Percentiles rank a stretch among this genome's conserved stretches.
These are phyloP conservation scores for Ormyrus nitidulus DNA, from an alignment of 2,888 invertebrate species.

Conservation along the genomic window DNA sequence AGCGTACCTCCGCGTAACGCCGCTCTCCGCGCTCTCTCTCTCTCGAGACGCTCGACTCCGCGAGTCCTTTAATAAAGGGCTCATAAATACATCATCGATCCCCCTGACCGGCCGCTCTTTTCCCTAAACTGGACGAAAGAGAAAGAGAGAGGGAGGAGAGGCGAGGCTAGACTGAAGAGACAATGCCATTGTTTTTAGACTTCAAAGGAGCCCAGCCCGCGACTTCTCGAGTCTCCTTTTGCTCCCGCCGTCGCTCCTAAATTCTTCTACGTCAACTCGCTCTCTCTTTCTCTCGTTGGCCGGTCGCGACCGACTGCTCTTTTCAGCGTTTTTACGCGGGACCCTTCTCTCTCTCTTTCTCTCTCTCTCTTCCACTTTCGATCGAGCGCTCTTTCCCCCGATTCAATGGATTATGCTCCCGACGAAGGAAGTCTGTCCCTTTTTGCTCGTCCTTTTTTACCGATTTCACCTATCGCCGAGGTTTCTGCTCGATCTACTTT, in stretches of 20 bases:
- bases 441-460: not conserved
- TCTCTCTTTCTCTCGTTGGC: not conserved
- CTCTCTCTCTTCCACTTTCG: not conserved
- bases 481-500: conserved; percentile 8
- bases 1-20: not conserved
- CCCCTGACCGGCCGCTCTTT: conserved; percentile 31
- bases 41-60: not conserved
- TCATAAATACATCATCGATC: conserved; percentile 55
- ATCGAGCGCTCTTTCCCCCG: not conserved
- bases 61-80: conserved; percentile 49
- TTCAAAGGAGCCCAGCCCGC: conserved; percentile 73
- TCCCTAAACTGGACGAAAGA: conserved; percentile 56
- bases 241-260: conserved; percentile 74
- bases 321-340: conserved; percentile 27
- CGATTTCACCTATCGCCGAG: conserved; percentile 1
- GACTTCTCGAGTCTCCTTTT: conserved; percentile 65
- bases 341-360: not conserved
- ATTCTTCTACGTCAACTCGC: conserved; percentile 73
- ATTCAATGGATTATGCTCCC: conserved; percentile 15
- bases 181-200: conserved; percentile 76
- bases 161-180: conserved; percentile 73
- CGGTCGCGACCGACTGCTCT: not conserved
- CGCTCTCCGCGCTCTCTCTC: not conserved
- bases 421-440: not conserved
- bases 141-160: conserved; percentile 44